phyloP scores from a whole-genome alignment of 2,888 invertebrate species.

The Epinotia ramella region DNA sequence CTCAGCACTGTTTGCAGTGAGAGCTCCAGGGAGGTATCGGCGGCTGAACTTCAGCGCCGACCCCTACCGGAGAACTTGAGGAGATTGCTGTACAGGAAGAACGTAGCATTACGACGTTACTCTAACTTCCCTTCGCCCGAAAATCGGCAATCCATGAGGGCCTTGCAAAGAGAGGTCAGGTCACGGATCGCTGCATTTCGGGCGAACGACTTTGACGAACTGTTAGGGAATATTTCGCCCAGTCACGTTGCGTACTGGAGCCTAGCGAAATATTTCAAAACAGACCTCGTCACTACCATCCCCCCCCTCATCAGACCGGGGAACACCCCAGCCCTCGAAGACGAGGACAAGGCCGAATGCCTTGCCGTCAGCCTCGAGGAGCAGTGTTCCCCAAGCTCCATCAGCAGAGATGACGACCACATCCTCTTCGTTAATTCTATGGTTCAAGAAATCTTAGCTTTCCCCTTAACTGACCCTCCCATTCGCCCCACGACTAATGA shows the following conservation, averaged over 20 bases:
- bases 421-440: rapidly evolving
- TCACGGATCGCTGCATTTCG: background rate
- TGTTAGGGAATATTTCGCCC: too few relatives aligned
- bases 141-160: background rate
- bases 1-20: background rate
- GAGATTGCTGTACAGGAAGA: background rate
- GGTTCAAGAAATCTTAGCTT: background rate
- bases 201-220: background rate
- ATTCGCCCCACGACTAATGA: rapidly evolving
- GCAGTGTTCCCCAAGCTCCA: background rate
- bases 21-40: background rate
- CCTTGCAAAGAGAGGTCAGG: background rate
- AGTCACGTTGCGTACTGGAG: too few relatives aligned
- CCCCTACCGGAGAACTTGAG: background rate
- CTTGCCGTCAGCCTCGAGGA: background rate
- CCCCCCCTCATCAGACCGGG: constrained; percentile 1
- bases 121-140: background rate
- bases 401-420: background rate
- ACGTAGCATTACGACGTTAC: background rate
- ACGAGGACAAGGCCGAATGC: constrained; percentile 9
- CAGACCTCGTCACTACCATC: background rate
- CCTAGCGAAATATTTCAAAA: constrained; percentile 14
- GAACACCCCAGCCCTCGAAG: background rate
- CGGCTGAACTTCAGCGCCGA: background rate
- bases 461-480: background rate